Conservation (phyloP, 2,888 invertebrate species). For the Ophioninae sp. region DNA sequence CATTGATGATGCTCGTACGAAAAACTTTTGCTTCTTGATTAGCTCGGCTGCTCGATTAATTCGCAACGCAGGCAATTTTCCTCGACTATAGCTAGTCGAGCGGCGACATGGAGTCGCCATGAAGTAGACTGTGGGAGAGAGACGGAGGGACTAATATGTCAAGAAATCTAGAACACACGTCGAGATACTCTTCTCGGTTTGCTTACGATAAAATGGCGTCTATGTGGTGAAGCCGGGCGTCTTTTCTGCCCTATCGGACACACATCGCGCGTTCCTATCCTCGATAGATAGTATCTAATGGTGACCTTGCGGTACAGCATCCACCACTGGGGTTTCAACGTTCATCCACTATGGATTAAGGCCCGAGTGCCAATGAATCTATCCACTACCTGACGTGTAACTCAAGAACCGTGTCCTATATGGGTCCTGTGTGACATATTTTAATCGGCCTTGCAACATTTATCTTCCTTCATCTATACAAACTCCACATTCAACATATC, state of each 20-base stretch:
- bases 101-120: constrained; percentile 6
- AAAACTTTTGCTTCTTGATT: background rate
- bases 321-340: constrained; percentile 41
- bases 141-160: constrained; percentile 18
- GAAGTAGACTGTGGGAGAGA: background rate
- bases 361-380: background rate
- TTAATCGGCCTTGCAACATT: constrained; percentile 59
- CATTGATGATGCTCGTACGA: background rate
- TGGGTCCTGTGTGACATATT: constrained; percentile 69
- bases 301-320: constrained; percentile 71
- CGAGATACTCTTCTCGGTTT: constrained; percentile 45
- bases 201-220: constrained; percentile 45
- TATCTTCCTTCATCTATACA: constrained; percentile 10
- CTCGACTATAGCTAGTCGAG: constrained; percentile 12
- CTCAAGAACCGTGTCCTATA: constrained; percentile 73
- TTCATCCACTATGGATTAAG: constrained; percentile 1
- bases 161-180: constrained; percentile 42
- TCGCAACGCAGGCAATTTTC: background rate
- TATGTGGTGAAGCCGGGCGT: constrained; percentile 48
- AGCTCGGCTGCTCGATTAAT: background rate
- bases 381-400: constrained; percentile 62
- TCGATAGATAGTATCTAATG: constrained; percentile 69
- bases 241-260: constrained; percentile 55
- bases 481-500: background rate
- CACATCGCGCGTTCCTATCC: constrained; percentile 51